phyloP scores from a whole-genome alignment of 1,140 invertebrate genomes.

The Melanaphis sacchari region DNA sequence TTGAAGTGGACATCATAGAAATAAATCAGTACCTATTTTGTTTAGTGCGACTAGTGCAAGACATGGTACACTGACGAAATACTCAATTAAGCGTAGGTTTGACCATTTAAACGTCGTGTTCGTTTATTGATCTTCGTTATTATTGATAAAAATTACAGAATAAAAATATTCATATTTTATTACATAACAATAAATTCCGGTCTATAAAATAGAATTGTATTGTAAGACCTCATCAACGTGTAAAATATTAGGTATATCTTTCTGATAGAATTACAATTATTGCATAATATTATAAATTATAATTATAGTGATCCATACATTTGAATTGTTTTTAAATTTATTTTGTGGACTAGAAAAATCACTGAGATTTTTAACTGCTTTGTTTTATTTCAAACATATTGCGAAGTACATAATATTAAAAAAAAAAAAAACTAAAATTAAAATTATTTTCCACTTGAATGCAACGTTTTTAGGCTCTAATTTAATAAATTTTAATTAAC shows the following conservation, averaged over 20 bases:
- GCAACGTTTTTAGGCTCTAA: neutral
- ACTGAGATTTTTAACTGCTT: neutral
- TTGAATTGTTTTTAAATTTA: neutral
- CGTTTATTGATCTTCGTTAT: neutral
- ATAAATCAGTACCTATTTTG: neutral
- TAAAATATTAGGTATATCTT: neutral
- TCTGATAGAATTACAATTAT: neutral
- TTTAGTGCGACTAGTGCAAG: neutral
- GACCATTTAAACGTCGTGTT: neutral
- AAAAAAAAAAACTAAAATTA: neutral
- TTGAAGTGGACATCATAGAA: neutral
- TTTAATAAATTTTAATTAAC: neutral
- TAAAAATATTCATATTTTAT: neutral
- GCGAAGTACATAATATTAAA: neutral
- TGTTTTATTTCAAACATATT: neutral
- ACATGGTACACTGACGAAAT: neutral
- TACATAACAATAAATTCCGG: neutral
- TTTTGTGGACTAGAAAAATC: neutral
- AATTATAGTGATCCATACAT: neutral
- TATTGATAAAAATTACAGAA: neutral
- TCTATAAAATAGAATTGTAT: too few relatives aligned
- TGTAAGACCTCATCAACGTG: neutral
- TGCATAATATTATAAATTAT: neutral
- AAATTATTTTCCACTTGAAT: neutral
- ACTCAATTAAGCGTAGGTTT: neutral